Conservation (phyloP, 2,888 invertebrate genomes). For the Diabrotica balteata region DNA sequence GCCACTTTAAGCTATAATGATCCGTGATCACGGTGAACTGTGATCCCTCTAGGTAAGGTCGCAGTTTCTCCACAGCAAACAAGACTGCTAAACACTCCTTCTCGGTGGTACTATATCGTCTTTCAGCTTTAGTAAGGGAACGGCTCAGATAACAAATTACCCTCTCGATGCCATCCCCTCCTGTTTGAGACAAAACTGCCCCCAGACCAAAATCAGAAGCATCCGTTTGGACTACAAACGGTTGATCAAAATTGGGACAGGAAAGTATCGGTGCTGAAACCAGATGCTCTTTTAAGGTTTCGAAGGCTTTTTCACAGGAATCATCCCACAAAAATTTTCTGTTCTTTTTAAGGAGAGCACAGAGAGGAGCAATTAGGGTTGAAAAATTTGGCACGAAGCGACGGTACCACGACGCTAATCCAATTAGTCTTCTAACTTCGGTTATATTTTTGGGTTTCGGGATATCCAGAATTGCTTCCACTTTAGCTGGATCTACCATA, state of each 20-base stretch:
- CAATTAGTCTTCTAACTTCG: background rate
- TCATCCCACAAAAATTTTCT: slow-evolving; percentile 7
- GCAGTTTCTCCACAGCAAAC: slow-evolving; percentile 35
- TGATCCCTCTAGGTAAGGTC: slow-evolving; percentile 32
- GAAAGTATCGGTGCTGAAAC: background rate
- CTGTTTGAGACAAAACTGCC: slow-evolving; percentile 18
- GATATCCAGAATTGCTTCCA: background rate
- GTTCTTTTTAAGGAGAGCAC: slow-evolving; percentile 29
- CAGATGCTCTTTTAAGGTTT: background rate
- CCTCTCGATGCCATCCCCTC: slow-evolving; percentile 30
- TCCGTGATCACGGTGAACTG: background rate
- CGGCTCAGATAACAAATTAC: slow-evolving; percentile 36
- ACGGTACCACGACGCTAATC: background rate
- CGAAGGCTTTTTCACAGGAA: background rate
- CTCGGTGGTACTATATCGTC: slow-evolving; percentile 34
- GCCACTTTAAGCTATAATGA: background rate
- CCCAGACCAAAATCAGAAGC: background rate
- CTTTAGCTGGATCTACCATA: background rate
- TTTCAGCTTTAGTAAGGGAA: slow-evolving; percentile 29
- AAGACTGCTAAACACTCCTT: slow-evolving; percentile 36
- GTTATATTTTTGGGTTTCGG: background rate
- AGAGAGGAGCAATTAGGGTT: slow-evolving; percentile 30
- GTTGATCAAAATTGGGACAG: background rate
- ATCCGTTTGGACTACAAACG: background rate
- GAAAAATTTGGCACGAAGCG: slow-evolving; percentile 29